Base-by-base conservation (phyloP, 2,888 invertebrate species). In the Chaetoderma sp. region DNA sequence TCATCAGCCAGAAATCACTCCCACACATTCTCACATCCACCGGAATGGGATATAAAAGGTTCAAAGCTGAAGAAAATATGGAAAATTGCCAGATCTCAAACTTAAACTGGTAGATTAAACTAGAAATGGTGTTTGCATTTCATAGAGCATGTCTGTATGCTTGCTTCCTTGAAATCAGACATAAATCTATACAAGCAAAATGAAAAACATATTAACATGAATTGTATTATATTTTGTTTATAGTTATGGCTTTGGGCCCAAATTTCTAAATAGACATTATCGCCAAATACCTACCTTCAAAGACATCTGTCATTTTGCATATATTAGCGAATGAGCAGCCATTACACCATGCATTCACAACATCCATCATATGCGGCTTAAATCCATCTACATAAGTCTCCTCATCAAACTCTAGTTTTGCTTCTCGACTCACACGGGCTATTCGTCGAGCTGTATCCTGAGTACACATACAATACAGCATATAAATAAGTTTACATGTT, bases 301-400 rank as follows among this genome's bases (percentile, higher is more conserved):
- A 85, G 47, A 85, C 78, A 62, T 84, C 83, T 10, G 86, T 84
- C 85, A 85, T 86, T 88, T 94, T 93, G 88, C 97, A 96, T 64
- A 99, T 91, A 83, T 95, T 92, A 70, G 93, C 88, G 87, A 99
- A 99, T 28, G 91, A 90, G 25, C 94, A 91, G 8, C 99, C 99
- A 81, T 94, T 94, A 79, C 95, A 93, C 99, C 99, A 99, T 1
- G 94, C 91, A 78, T 93, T 91, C 33, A 99, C 96, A 0, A 99
- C 94, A 86, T 98, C 98, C 98, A 99, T 99, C 60, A 99, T 90
- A 82, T 92, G 95, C 4, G 96, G 96, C 83, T 94, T 94, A 86
- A 99, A 98, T 82, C 92, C 92, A 73, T 94, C 92, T 5, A 98
- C 94, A 86, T 99, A 99, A 0, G 88, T 87, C 72, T 96, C 95